Evolutionary conservation across 2,888 invertebrate species (phyloP), one percentile per base, ranked within the genome.

Genomic region (Eilema caniola): DNA sequence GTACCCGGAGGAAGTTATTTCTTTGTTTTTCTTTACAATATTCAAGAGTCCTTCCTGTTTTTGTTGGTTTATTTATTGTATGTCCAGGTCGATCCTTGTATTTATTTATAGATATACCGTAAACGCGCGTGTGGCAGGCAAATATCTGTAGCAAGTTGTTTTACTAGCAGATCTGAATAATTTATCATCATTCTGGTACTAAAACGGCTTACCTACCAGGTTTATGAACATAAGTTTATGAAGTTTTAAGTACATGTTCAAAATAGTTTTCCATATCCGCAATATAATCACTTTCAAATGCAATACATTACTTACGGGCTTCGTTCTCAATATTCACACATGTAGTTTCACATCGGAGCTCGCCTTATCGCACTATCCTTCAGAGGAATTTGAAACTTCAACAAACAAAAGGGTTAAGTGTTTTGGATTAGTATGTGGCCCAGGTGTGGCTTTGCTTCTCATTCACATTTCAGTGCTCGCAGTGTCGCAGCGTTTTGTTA

Each of bases 71-170:
- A 67, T 57, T 28, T 61, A 8, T 37, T 23, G 23, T 41, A 28
- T 66, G 20, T 57, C 60, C 67, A 67, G 64, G 62, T 56, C 59
- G 56, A 67, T 69, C 60, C 66, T 66, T 66, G 23, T 8, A 25
- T 31, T 62, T 75, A 78, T 80, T 75, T 71, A 80, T 72, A 71
- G 62, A n/a, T 23, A 24, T 66, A 64, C 60, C 41, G 71, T 79
- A 78, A 77, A 74, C 33, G 61, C 63, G 73, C 28, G 64, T 75
- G 75, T 80, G 81, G 75, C 65, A 71, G 37, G 53, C n/a, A 53
- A 2, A 59, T 57, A 66, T 70, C 47, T 62, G 20, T 33, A n/a
- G 62, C 61, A 47, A 71, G 62, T 62, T 61, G 62, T 60, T 63
- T 31, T 68, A 23, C 62, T 57, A 63, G 63, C 62, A 56, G 41